Base-by-base conservation (phyloP, 1,140 invertebrate genomes). In the Drosophila tristis region DNA sequence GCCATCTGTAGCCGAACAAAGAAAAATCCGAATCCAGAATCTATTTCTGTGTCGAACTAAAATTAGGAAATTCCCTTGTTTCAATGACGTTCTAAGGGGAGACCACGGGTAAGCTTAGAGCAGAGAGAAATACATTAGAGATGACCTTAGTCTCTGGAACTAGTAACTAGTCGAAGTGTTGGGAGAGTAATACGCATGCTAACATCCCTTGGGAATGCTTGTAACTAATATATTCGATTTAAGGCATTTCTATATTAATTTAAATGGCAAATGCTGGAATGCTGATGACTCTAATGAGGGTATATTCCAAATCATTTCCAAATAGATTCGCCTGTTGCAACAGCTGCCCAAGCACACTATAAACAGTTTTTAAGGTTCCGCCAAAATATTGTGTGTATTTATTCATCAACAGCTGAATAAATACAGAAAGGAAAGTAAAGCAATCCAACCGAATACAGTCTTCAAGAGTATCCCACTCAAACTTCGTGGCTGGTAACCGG, bases 31-130 rank as follows among this genome's bases (percentile, higher is more conserved):
- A n/a, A 65, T 68, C 49, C 65, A 26, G 43, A 55, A 74, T 29
- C 45, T 39, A 48, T 61, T 50, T 57, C 15, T 8, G 15, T 60
- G 51, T 44, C 7, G 7, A 25, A 42, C 47, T 25, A 68, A 61
- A 73, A 64, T 76, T 80, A 76, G 66, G 29, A 57, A 47, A 11
- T 66, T 4, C 49, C 54, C 26, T 11, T 44, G 4, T 45, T 31
- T 23, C 11, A 15, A 51, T 31, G 60, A 44, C 42, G 29, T n/a
- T 44, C 4, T 26, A 44, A n/a, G 8, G 4, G 13, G 15, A n/a
- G 16, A 4, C 25, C 20, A 57, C 6, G 25, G 25, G n/a, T 8
- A 2, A 45, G 26, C 39, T 53, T 25, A 16, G 25, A 50, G 35
- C 53, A 15, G 20, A 26, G 25, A 15, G 31, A 16, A 42, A 39